Conservation (phyloP, 2,797 vertebrate species). For the Acrocephalus scirpaceus region DNA sequence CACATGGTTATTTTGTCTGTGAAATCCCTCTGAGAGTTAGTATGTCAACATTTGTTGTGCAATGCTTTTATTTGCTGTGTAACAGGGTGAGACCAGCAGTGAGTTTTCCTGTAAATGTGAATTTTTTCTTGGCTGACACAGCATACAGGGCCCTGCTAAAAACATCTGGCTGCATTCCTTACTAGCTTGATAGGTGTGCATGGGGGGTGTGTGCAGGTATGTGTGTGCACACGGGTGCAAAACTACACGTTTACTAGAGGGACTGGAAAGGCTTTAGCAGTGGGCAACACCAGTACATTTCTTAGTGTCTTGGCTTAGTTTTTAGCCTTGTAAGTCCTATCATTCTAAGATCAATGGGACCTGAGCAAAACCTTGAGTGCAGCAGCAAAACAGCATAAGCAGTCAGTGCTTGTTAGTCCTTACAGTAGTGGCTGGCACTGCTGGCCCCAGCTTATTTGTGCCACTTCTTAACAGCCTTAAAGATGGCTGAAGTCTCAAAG, state of each 20-base stretch:
- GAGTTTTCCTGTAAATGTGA: constrained; percentile 44
- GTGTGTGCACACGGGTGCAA: background rate
- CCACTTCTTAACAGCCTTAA: background rate
- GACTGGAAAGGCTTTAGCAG: background rate
- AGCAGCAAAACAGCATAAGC: background rate
- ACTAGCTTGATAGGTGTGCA: no score
- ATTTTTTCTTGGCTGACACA: constrained; percentile 6
- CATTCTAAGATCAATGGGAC: background rate
- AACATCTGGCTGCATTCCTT: background rate
- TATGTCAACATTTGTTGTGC: background rate
- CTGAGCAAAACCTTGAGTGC: background rate
- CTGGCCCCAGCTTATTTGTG: background rate
- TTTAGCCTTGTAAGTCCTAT: background rate
- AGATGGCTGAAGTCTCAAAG: background rate
- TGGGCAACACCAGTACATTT: no score
- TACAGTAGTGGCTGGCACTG: background rate
- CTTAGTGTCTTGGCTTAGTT: background rate
- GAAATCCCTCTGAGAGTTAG: constrained; percentile 4
- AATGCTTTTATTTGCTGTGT: constrained; percentile 28
- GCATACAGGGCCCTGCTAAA: background rate
- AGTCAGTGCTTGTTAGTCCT: background rate
- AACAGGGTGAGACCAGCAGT: constrained; percentile 13
- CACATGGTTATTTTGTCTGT: background rate
- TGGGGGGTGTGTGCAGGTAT: no score
- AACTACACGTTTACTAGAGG: background rate